These are phyloP conservation scores for Caenorhabditis becei DNA, from an alignment of 2,888 invertebrate species.

Conservation along the genomic window DNA sequence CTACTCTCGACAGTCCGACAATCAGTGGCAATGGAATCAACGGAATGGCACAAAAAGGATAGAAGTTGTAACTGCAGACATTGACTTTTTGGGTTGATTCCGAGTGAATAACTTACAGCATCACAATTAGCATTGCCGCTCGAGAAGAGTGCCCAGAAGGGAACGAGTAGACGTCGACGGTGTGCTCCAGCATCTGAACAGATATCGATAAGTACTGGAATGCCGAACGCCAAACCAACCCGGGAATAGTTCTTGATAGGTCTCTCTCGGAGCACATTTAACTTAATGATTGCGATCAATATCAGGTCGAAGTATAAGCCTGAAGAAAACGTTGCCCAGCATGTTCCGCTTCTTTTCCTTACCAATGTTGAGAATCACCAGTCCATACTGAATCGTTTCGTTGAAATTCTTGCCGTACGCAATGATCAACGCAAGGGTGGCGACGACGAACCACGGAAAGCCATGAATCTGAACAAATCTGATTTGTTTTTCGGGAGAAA, in stretches of 20 bases:
- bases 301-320: slow-evolving; percentile 76
- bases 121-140: slow-evolving; percentile 87
- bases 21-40: slow-evolving; percentile 82
- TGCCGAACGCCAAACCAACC: background rate
- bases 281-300: slow-evolving; percentile 73
- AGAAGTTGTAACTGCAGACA: slow-evolving; percentile 28
- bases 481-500: background rate
- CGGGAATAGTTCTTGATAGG: slow-evolving; percentile 64
- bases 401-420: slow-evolving; percentile 59
- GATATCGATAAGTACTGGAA: background rate
- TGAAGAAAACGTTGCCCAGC: slow-evolving; percentile 33
- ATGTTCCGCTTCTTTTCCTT: slow-evolving; percentile 16
- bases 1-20: slow-evolving; percentile 89
- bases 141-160: slow-evolving; percentile 96
- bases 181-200: slow-evolving; percentile 48
- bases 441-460: slow-evolving; percentile 65
- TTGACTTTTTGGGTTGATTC: background rate
- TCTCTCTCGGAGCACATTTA: slow-evolving; percentile 71
- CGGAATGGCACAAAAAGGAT: slow-evolving; percentile 6
- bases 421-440: slow-evolving; percentile 46
- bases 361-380: slow-evolving; percentile 71
- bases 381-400: slow-evolving; percentile 58
- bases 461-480: slow-evolving; percentile 60
- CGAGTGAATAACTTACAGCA: slow-evolving; percentile 63
- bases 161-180: slow-evolving; percentile 90